phyloP scores from a whole-genome alignment of 2,113 vertebrate genomes.

The Melanerpes formicivorus region DNA sequence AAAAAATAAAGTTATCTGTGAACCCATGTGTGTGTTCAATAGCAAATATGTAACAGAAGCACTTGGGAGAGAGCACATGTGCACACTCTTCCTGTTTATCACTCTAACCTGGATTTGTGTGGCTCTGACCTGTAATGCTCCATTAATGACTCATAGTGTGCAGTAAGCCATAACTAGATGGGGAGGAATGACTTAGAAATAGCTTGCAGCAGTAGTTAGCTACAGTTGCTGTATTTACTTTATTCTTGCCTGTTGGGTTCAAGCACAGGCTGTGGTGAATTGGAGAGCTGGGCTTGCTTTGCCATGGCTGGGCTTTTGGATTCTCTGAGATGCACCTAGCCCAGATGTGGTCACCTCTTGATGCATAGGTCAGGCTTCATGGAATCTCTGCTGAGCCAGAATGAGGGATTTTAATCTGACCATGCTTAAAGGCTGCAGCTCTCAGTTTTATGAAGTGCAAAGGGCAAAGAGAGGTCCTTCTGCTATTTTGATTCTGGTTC shows the following conservation, averaged over 20 bases:
- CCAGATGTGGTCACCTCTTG: neutral
- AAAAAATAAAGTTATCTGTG: neutral
- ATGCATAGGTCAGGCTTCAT: neutral
- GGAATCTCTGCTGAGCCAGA: neutral
- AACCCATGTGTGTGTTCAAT: neutral
- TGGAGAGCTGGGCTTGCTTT: neutral
- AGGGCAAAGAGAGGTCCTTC: neutral
- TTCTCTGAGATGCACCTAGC: neutral
- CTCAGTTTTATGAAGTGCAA: neutral
- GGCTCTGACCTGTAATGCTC: neutral
- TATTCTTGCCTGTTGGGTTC: neutral
- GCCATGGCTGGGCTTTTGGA: neutral
- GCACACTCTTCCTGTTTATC: neutral
- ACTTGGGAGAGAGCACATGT: neutral
- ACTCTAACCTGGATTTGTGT: neutral
- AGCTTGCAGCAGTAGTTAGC: neutral
- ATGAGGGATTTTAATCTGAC: neutral
- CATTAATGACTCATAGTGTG: neutral
- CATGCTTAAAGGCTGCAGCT: neutral
- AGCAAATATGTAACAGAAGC: neutral
- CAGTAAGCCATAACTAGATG: neutral
- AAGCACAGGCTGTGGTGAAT: neutral
- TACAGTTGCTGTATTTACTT: neutral
- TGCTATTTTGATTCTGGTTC: neutral
- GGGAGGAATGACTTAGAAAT: neutral